Conservation (phyloP, 2,888 invertebrate genomes). For the Drosophila barbarae region DNA sequence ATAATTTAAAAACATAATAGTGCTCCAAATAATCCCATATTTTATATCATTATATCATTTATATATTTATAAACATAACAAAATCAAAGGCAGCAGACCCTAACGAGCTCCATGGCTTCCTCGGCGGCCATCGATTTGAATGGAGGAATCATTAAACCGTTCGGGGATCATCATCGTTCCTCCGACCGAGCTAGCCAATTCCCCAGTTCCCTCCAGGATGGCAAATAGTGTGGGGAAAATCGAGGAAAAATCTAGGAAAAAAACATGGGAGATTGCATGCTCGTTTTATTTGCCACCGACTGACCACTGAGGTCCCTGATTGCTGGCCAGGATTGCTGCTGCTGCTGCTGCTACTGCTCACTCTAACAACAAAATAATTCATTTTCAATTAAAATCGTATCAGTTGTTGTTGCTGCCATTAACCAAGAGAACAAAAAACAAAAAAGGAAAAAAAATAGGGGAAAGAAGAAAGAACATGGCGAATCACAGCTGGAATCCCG, state of each 20-base stretch:
- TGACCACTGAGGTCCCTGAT: conserved; percentile 21
- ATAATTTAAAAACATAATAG: background rate
- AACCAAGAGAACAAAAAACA: conserved; percentile 33
- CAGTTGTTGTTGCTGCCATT: conserved; percentile 59
- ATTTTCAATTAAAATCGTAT: conserved; percentile 79
- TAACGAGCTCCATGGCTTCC: background rate
- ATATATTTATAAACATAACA: background rate
- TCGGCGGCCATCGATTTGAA: conserved; percentile 5
- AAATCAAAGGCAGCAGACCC: background rate
- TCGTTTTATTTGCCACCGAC: conserved; percentile 22
- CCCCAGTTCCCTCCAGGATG: background rate
- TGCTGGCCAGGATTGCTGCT: conserved; percentile 14
- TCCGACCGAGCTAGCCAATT: conserved; percentile 14
- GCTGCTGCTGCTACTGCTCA: conserved; percentile 19
- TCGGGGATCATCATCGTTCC: conserved; percentile 18
- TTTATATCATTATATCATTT: too few species aligned
- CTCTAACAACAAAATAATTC: conserved; percentile 76
- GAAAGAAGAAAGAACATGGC: background rate
- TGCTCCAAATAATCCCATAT: too few species aligned
- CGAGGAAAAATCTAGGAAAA: conserved; percentile 6
- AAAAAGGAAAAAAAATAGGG: background rate
- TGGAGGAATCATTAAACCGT: conserved; percentile 12
- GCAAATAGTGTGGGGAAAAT: background rate
- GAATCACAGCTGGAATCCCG: conserved; percentile 29
- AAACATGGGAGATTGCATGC: conserved; percentile 5